These are phyloP conservation scores for Tachysurus vachellii DNA, from an alignment of 2,113 vertebrate genomes.

Conservation along the genomic window DNA sequence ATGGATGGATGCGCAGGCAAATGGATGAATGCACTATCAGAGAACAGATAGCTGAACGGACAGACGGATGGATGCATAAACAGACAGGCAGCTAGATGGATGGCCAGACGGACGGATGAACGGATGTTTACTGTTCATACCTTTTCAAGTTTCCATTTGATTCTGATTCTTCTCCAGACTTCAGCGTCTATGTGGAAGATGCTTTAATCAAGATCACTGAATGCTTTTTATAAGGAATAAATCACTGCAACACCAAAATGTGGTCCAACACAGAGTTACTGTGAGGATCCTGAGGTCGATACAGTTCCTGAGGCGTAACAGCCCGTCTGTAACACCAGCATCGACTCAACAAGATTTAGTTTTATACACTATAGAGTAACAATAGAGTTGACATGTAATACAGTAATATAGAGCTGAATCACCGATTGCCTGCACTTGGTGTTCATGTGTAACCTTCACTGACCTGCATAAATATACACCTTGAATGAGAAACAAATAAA, in stretches of 20 bases:
- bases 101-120: neutral
- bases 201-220: neutral
- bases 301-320: neutral
- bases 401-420: neutral
- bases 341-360: neutral
- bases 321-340: neutral
- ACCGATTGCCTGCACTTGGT: neutral
- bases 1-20: neutral
- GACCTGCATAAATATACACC: neutral
- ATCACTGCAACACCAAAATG: neutral
- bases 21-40: neutral
- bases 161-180: neutral
- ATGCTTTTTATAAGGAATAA: neutral
- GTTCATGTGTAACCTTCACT: neutral
- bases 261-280: too few relatives aligned
- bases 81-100: neutral
- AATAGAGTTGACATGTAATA: neutral
- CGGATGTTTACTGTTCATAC: neutral
- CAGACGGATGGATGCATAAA: neutral
- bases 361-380: neutral
- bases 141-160: neutral
- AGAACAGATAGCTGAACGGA: neutral
- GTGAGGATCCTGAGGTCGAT: too few relatives aligned
- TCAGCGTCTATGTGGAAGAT: neutral
- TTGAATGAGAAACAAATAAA: conserved; percentile 26